Evolutionary conservation across 2,888 invertebrate genomes (phyloP).

Genomic region (Drepanosiphum platanoidis): DNA sequence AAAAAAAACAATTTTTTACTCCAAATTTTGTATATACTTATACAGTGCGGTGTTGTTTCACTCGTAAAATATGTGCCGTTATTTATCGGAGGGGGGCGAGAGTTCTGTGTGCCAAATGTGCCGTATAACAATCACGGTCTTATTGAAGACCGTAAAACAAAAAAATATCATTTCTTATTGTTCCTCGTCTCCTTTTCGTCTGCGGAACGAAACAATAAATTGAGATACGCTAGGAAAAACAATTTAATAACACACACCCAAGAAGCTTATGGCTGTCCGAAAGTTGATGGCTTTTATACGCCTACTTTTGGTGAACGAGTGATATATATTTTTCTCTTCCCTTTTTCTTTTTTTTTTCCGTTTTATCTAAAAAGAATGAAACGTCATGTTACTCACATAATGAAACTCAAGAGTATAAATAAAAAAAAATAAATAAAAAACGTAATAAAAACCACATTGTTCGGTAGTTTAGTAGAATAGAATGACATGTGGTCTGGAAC

Average conservation of each 20-base stretch:
- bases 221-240: slow-evolving; percentile 59
- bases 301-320: slow-evolving; percentile 54
- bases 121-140: slow-evolving; percentile 58
- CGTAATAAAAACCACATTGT: slow-evolving; percentile 50
- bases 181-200: slow-evolving; percentile 54
- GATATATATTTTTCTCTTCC: slow-evolving; percentile 30
- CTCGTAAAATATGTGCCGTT: slow-evolving; percentile 54
- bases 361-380: slow-evolving; percentile 54
- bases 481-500: slow-evolving; percentile 40
- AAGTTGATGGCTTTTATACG: slow-evolving; percentile 60
- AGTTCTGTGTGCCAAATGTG: slow-evolving; percentile 49
- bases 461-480: slow-evolving; percentile 33
- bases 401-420: slow-evolving; percentile 42
- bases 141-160: slow-evolving; percentile 60
- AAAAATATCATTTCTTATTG: slow-evolving; percentile 58
- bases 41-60: slow-evolving; percentile 37
- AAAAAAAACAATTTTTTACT: slow-evolving; percentile 33
- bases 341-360: background rate
- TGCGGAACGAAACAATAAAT: slow-evolving; percentile 57
- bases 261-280: slow-evolving; percentile 60
- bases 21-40: slow-evolving; percentile 20
- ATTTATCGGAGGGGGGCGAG: slow-evolving; percentile 54
- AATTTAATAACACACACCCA: slow-evolving; percentile 61
- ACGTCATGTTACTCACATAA: slow-evolving; percentile 56
- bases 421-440: slow-evolving; percentile 40